These are phyloP conservation scores for Cryptotis parvus DNA, from an alignment of 2,113 vertebrate species.

Conservation along the genomic window DNA sequence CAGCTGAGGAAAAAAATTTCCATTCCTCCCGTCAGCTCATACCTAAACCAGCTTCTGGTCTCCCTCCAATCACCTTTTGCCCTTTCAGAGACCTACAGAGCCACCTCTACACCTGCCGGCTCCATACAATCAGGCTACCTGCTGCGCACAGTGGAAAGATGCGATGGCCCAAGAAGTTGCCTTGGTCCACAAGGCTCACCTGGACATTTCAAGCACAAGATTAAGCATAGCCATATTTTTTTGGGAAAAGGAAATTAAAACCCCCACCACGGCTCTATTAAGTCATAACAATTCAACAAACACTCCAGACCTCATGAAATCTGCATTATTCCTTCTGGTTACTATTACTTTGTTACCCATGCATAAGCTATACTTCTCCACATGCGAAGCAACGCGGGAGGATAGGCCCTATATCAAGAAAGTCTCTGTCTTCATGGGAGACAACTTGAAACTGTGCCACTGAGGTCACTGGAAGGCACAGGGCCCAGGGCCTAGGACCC, in stretches of 20 bases:
- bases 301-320: not conserved
- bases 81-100: not conserved
- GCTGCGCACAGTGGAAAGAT: too few species aligned
- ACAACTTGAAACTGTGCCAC: too few species aligned
- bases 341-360: too few species aligned
- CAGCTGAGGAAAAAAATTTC: too few species aligned
- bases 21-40: not conserved
- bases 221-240: not conserved
- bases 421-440: too few species aligned
- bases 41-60: not conserved
- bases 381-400: not conserved
- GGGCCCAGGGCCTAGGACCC: not conserved
- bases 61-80: not conserved
- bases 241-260: not conserved
- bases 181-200: not conserved
- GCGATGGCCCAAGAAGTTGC: too few species aligned
- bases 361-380: not conserved
- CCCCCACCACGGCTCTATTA: not conserved
- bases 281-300: not conserved
- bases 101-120: not conserved
- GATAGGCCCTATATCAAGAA: too few species aligned
- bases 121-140: not conserved
- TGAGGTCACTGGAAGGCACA: not conserved
- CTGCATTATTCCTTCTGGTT: rapidly evolving
- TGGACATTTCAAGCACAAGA: not conserved